phyloP scores from a whole-genome alignment of 2,113 vertebrate genomes.

The Sarotherodon lohbergeri region DNA sequence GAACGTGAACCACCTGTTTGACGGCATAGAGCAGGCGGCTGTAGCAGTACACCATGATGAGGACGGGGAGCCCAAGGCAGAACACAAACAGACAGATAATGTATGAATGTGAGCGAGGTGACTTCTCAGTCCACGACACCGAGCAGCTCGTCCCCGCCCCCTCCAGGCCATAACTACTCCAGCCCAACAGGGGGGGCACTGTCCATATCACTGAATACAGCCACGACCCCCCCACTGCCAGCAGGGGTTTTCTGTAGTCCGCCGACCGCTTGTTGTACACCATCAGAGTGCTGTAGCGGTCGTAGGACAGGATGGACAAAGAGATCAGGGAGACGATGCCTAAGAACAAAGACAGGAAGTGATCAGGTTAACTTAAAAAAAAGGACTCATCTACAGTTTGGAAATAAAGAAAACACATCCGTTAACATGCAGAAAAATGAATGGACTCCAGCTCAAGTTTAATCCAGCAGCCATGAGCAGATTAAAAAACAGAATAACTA shows the following conservation, averaged over 20 bases:
- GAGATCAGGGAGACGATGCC: conserved; percentile 76
- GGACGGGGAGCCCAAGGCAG: conserved; percentile 70
- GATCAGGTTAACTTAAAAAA: neutral
- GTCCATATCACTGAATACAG: conserved; percentile 76
- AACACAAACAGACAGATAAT: conserved; percentile 78
- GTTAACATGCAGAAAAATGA: neutral
- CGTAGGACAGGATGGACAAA: conserved; percentile 72
- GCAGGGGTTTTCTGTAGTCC: conserved; percentile 61
- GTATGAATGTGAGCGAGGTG: conserved; percentile 62
- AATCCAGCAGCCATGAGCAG: neutral
- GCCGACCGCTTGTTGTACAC: conserved; percentile 56
- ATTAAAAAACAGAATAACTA: neutral
- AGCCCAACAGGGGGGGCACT: conserved; percentile 73
- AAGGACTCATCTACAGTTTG: neutral
- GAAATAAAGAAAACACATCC: neutral
- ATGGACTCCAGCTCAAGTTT: neutral
- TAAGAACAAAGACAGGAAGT: conserved; percentile 16
- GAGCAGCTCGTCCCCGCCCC: conserved; percentile 75
- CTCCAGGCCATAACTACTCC: conserved; percentile 76
- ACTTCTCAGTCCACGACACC: conserved; percentile 66
- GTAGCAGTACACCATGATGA: conserved; percentile 74
- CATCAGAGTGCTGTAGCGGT: conserved; percentile 74
- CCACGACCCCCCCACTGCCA: conserved; percentile 69
- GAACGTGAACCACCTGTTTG: conserved; percentile 64
- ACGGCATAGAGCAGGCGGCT: conserved; percentile 69